phyloP scores from a whole-genome alignment of 2,113 vertebrate genomes.

The Meriones unguiculatus region DNA sequence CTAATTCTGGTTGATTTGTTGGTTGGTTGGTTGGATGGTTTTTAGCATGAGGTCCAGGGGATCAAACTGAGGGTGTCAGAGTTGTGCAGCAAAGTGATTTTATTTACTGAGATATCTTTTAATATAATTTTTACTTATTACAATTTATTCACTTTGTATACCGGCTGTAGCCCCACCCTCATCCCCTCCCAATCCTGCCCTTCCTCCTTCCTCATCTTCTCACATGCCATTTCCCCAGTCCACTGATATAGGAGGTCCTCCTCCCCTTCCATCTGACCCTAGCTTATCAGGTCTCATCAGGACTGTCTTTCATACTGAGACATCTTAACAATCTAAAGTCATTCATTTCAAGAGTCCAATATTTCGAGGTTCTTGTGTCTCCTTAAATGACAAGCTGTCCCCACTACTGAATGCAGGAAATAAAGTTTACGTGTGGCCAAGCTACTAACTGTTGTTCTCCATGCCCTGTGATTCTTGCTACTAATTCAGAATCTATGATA shows the following conservation, averaged over 20 bases:
- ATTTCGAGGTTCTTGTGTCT: background rate
- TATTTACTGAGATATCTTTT: background rate
- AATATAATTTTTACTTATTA: too few species aligned
- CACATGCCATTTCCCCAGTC: too few species aligned
- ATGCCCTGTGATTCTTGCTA: conserved; percentile 48
- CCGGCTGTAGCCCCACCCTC: too few species aligned
- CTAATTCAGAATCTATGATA: conserved; percentile 57
- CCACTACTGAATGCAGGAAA: conserved; percentile 62
- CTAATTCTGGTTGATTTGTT: too few species aligned
- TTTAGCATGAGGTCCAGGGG: background rate
- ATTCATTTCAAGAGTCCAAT: background rate
- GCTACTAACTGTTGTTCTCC: conserved; percentile 62
- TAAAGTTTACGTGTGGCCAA: conserved; percentile 67
- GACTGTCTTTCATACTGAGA: too few species aligned
- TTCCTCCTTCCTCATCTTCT: too few species aligned
- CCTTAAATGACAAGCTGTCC: conserved; percentile 53
- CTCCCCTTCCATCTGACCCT: too few species aligned
- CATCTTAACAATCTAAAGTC: too few species aligned
- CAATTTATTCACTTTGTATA: too few species aligned
- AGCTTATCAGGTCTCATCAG: too few species aligned
- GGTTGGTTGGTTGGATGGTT: background rate
- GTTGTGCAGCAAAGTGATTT: background rate
- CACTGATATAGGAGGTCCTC: too few species aligned
- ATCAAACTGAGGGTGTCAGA: background rate
- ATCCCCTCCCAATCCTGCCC: too few species aligned